Conservation (phyloP, 2,113 vertebrate species). For the Kryptolebias marmoratus region DNA sequence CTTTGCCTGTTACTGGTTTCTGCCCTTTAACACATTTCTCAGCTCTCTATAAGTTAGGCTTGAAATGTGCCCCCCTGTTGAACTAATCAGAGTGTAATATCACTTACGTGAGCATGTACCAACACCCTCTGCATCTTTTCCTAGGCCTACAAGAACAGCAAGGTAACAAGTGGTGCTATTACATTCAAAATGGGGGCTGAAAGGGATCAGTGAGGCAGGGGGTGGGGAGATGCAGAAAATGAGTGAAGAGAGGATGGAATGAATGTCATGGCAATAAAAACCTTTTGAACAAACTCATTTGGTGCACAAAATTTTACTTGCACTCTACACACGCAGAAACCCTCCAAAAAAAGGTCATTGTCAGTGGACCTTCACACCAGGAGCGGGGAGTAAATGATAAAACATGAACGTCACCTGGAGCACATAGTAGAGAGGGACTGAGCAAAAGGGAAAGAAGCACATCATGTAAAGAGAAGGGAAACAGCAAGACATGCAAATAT, state of each 20-base stretch:
- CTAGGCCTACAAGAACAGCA: neutral
- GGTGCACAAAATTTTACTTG: constrained; percentile 2
- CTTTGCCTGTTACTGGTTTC: no score
- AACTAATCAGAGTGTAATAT: neutral
- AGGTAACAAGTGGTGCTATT: constrained; percentile 3
- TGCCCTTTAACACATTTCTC: neutral
- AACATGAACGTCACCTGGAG: constrained; percentile 13
- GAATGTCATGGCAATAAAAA: neutral
- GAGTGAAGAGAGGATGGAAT: neutral
- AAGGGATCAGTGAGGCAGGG: neutral
- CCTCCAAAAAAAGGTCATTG: neutral
- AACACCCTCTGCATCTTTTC: neutral
- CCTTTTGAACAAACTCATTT: neutral
- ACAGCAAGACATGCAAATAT: neutral
- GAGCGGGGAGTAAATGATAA: constrained; percentile 1
- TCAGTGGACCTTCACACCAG: constrained; percentile 1
- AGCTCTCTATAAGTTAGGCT: neutral
- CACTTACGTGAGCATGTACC: constrained; percentile 4
- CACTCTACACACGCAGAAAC: constrained; percentile 3
- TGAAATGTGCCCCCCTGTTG: neutral
- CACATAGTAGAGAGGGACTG: constrained; percentile 4
- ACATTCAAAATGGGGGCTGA: neutral
- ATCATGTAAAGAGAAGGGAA: neutral
- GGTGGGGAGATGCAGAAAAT: neutral
- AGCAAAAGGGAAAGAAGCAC: neutral